Conservation (phyloP, 2,888 invertebrate species). For the Hetaerina titia region DNA sequence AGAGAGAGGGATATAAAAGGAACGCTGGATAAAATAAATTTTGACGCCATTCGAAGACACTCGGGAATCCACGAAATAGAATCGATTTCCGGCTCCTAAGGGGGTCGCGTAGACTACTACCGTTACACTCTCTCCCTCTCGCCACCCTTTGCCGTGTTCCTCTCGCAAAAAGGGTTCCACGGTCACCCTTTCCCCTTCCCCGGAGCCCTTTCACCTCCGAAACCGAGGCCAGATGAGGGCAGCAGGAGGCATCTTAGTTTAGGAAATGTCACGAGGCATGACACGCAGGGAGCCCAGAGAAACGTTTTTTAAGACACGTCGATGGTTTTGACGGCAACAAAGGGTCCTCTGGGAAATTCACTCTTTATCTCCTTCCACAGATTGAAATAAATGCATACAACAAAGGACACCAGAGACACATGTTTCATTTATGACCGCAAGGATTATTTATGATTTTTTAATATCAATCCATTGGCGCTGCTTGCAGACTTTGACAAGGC, state of each 20-base stretch:
- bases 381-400: no score
- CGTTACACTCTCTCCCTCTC: background rate
- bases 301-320: background rate
- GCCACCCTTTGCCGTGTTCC: background rate
- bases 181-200: background rate
- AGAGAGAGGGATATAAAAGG: no score
- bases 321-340: background rate
- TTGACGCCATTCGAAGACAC: slow-evolving; percentile 33
- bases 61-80: slow-evolving; percentile 35
- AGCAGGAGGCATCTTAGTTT: background rate
- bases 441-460: no score
- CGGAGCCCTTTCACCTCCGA: background rate
- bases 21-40: background rate
- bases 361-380: no score
- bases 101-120: slow-evolving; percentile 38
- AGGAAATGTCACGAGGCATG: background rate
- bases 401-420: no score
- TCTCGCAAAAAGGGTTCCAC: slow-evolving; percentile 12
- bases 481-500: no score
- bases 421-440: no score
- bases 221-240: background rate
- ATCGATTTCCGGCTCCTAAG: slow-evolving; percentile 35
- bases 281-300: background rate
- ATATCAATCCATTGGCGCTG: no score
- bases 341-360: background rate